These are phyloP conservation scores for Ditylenchus weischeri DNA, from an alignment of 2,888 invertebrate genomes.

Conservation along the genomic window DNA sequence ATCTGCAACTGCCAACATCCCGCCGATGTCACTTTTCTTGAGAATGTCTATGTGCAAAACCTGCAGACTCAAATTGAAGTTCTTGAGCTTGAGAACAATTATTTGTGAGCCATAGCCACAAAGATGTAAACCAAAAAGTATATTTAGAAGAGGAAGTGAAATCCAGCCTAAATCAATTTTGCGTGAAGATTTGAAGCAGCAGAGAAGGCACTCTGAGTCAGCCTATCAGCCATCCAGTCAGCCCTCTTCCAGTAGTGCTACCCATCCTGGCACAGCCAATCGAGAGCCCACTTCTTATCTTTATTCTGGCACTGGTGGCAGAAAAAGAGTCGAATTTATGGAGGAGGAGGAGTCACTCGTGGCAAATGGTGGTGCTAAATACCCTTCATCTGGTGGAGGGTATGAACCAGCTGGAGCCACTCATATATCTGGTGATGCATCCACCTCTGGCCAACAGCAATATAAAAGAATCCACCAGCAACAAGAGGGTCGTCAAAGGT, in stretches of 20 bases:
- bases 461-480: not conserved
- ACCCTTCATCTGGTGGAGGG: no score
- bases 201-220: not conserved
- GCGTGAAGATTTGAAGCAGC: not conserved
- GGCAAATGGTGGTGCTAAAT: not conserved
- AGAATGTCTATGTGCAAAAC: slow-evolving; percentile 41
- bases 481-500: slow-evolving; percentile 1
- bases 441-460: not conserved
- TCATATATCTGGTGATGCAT: not conserved
- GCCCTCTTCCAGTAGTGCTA: not conserved
- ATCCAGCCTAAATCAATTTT: not conserved
- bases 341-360: slow-evolving; percentile 1
- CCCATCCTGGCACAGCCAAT: no score
- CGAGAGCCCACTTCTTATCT: not conserved
- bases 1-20: slow-evolving; percentile 40
- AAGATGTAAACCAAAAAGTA: no score
- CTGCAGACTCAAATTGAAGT: slow-evolving; percentile 38
- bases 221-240: not conserved
- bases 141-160: no score
- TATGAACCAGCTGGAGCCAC: not conserved
- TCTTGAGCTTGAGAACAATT: slow-evolving; percentile 39
- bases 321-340: slow-evolving; percentile 27
- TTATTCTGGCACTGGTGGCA: slow-evolving; percentile 8
- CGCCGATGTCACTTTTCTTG: slow-evolving; percentile 35
- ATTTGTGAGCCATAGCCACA: no score